Conservation (phyloP, 2,113 vertebrate species). For the Lethenteron reissneri region DNA sequence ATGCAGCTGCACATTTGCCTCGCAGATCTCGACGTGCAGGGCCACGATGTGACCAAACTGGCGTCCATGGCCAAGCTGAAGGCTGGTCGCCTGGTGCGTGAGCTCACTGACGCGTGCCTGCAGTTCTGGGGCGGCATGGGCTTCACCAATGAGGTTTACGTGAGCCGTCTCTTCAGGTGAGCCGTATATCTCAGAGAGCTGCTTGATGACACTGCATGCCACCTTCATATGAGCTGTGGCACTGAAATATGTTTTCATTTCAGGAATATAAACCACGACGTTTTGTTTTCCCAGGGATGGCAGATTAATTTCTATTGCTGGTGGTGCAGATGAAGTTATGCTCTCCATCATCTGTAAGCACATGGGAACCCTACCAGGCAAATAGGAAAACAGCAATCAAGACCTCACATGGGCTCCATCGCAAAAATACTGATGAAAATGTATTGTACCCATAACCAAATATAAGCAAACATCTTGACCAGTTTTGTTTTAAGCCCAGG, state of each 20-base stretch:
- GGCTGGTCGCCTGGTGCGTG: conserved; percentile 32
- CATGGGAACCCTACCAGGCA: conserved; percentile 36
- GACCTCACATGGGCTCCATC: too few relatives aligned
- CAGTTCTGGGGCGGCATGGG: conserved; percentile 77
- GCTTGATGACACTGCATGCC: background rate
- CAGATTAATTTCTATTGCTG: conserved; percentile 33
- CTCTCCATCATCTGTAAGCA: conserved; percentile 51
- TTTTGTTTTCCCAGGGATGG: conserved; percentile 24
- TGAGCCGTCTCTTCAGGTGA: conserved; percentile 60
- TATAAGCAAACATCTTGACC: too few relatives aligned
- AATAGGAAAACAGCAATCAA: conserved; percentile 15
- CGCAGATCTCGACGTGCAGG: conserved; percentile 36
- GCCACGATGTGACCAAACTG: conserved; percentile 47
- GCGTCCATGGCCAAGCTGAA: conserved; percentile 65
- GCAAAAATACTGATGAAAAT: too few relatives aligned
- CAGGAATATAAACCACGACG: background rate
- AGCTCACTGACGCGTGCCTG: conserved; percentile 43
- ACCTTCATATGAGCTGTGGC: background rate
- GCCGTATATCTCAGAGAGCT: conserved; percentile 7
- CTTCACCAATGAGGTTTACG: conserved; percentile 44
- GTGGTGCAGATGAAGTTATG: conserved; percentile 44
- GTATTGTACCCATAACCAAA: too few relatives aligned
- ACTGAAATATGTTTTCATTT: too few relatives aligned
- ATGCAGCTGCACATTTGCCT: background rate
- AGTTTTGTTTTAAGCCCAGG: too few relatives aligned